A percentile compares a stretch with the other conserved stretches of the same genome.
Evolutionary conservation across 2,113 vertebrate genomes (phyloP).

Genomic region (Embiotoca jacksoni): DNA sequence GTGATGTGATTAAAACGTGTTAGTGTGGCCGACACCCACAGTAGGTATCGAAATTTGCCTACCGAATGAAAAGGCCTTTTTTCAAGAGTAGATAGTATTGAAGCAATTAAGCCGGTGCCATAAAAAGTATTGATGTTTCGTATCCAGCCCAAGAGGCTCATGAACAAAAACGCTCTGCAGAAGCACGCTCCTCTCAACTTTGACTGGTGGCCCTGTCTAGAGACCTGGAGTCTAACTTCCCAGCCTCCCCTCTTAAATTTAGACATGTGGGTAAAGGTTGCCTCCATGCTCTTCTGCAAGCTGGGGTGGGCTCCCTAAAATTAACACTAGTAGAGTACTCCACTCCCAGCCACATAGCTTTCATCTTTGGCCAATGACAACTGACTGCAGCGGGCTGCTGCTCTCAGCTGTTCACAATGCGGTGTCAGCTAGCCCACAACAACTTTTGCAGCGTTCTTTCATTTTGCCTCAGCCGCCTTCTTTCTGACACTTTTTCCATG

Average conservation of each 20-base stretch:
- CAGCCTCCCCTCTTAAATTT: constrained; percentile 73
- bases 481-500: not conserved
- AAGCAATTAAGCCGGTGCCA: too few species aligned
- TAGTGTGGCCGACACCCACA: too few species aligned
- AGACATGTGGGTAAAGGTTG: constrained; percentile 63
- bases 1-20: too few species aligned
- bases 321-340: constrained; percentile 78
- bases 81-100: too few species aligned
- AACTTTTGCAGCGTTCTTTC: constrained; percentile 43
- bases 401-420: constrained; percentile 83
- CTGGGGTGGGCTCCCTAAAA: constrained; percentile 83
- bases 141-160: not conserved
- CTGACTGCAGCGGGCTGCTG: constrained; percentile 74
- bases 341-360: constrained; percentile 78
- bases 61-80: too few species aligned
- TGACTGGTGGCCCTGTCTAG: constrained; percentile 22
- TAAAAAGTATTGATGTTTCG: too few species aligned
- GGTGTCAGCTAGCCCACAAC: constrained; percentile 67
- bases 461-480: constrained; percentile 23
- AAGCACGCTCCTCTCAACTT: not conserved
- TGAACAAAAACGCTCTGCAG: not conserved
- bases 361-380: constrained; percentile 82
- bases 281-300: constrained; percentile 61
- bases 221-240: constrained; percentile 59
- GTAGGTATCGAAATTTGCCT: too few species aligned